Conservation (phyloP, 2,888 invertebrate genomes). For the Cartodere bifasciata region DNA sequence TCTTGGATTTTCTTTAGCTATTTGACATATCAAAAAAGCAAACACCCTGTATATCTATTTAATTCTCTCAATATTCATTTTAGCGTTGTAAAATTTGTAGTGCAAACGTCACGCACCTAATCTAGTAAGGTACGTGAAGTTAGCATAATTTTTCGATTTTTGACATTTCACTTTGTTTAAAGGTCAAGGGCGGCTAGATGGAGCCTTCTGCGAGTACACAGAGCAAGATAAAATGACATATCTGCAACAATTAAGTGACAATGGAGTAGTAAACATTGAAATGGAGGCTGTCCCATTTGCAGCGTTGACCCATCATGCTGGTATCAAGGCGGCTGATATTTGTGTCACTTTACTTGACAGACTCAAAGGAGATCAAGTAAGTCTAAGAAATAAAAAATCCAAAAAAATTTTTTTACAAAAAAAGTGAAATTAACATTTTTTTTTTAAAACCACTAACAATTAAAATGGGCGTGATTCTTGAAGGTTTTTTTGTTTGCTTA, state of each 20-base stretch:
- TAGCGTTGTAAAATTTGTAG: not conserved
- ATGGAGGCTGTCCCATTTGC: conserved; percentile 94
- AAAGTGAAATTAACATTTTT: not conserved
- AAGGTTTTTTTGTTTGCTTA: too few relatives aligned
- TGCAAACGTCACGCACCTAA: not conserved
- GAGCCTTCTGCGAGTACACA: conserved; percentile 90
- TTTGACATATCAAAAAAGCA: too few relatives aligned
- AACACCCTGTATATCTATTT: too few relatives aligned
- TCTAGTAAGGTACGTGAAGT: not conserved
- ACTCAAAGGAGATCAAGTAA: conserved; percentile 86
- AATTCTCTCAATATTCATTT: too few relatives aligned
- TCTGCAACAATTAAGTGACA: conserved; percentile 56
- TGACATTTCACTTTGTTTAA: conserved; percentile 9
- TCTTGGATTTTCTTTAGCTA: too few relatives aligned
- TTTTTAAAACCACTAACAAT: too few relatives aligned
- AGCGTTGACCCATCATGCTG: conserved; percentile 85
- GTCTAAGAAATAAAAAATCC: conserved; percentile 8
- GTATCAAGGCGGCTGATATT: conserved; percentile 83
- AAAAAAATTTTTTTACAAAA: not conserved
- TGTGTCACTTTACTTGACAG: conserved; percentile 89
- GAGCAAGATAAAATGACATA: conserved; percentile 86
- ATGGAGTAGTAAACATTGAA: conserved; percentile 89
- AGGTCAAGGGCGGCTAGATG: conserved; percentile 92
- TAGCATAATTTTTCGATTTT: not conserved
- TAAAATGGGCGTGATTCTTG: too few relatives aligned